Conservation (phyloP, 2,888 invertebrate species). For the Diploptera punctata region DNA sequence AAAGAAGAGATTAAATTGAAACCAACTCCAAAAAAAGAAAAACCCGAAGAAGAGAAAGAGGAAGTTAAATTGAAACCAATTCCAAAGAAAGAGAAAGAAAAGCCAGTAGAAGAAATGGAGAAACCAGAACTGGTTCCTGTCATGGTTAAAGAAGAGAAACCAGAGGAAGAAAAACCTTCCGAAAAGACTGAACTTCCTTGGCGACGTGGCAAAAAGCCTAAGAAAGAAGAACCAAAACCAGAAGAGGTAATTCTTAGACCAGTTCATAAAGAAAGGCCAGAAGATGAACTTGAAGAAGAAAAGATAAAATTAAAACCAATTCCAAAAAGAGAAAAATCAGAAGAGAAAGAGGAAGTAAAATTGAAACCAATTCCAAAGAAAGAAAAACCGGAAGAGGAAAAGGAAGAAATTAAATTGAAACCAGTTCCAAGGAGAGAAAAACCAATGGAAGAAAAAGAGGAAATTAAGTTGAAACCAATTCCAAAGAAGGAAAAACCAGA, state of each 20-base stretch:
- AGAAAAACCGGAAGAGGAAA: conserved; percentile 38
- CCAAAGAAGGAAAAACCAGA: conserved; percentile 46
- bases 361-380: conserved; percentile 24
- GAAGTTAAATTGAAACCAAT: not conserved
- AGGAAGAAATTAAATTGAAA: conserved; percentile 45
- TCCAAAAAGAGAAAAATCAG: conserved; percentile 33
- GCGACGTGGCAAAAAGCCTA: conserved; percentile 47
- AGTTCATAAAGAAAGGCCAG: conserved; percentile 37
- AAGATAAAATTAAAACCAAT: conserved; percentile 49
- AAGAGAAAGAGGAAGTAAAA: conserved; percentile 29
- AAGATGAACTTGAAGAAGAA: conserved; percentile 46
- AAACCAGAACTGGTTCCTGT: conserved; percentile 42
- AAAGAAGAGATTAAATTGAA: conserved; percentile 42
- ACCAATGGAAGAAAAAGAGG: conserved; percentile 61
- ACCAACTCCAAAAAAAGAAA: conserved; percentile 37
- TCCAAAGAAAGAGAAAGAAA: conserved; percentile 25
- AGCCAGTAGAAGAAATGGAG: conserved; percentile 40
- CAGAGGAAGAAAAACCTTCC: conserved; percentile 41
- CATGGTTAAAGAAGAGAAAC: conserved; percentile 8
- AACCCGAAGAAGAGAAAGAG: conserved; percentile 34
- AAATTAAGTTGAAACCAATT: conserved; percentile 1
- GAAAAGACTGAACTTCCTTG: conserved; percentile 46
- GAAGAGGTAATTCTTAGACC: conserved; percentile 48
- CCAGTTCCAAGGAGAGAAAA: conserved; percentile 39
- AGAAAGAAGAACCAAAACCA: conserved; percentile 40